Conservation (phyloP, 2,888 invertebrate genomes). For the Erpobdella octoculata region DNA sequence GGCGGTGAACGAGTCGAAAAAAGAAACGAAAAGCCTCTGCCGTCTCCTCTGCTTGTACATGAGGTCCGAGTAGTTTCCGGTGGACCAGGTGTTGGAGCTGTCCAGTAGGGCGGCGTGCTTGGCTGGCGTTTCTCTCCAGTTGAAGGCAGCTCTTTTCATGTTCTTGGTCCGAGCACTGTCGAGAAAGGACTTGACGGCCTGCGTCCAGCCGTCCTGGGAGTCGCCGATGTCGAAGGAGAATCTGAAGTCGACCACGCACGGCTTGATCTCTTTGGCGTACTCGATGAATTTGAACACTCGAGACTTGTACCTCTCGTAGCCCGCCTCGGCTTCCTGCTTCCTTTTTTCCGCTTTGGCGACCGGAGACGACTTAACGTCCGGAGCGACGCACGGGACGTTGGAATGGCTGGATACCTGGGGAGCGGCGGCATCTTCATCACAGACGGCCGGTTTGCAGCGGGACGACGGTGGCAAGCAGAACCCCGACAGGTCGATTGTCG, state of each 20-base stretch:
- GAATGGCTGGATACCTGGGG: slow-evolving; percentile 29
- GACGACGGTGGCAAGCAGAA: not conserved
- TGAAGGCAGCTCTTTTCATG: slow-evolving; percentile 43
- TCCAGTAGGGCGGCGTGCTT: slow-evolving; percentile 42
- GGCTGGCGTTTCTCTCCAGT: slow-evolving; percentile 49
- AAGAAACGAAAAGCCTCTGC: slow-evolving; percentile 43
- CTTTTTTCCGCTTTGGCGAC: not conserved
- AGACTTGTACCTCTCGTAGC: slow-evolving; percentile 44
- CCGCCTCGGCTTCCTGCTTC: slow-evolving; percentile 34
- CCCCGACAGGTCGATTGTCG: slow-evolving; percentile 42
- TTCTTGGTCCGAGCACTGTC: slow-evolving; percentile 39
- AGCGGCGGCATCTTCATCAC: not conserved
- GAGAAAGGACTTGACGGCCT: slow-evolving; percentile 42
- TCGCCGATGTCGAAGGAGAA: slow-evolving; percentile 50
- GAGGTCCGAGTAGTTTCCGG: slow-evolving; percentile 41
- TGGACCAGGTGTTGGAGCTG: slow-evolving; percentile 37
- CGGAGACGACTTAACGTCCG: not conserved
- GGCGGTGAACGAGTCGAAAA: slow-evolving; percentile 45
- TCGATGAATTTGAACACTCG: slow-evolving; percentile 43
- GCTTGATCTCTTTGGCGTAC: slow-evolving; percentile 41
- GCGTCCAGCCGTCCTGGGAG: slow-evolving; percentile 43
- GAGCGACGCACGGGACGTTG: not conserved
- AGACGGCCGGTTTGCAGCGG: not conserved
- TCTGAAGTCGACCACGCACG: slow-evolving; percentile 42
- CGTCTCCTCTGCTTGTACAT: slow-evolving; percentile 43